Evolutionary conservation across 92 coral and sea anemone species (phyloP).

Genomic region (Phenganax marumi): DNA sequence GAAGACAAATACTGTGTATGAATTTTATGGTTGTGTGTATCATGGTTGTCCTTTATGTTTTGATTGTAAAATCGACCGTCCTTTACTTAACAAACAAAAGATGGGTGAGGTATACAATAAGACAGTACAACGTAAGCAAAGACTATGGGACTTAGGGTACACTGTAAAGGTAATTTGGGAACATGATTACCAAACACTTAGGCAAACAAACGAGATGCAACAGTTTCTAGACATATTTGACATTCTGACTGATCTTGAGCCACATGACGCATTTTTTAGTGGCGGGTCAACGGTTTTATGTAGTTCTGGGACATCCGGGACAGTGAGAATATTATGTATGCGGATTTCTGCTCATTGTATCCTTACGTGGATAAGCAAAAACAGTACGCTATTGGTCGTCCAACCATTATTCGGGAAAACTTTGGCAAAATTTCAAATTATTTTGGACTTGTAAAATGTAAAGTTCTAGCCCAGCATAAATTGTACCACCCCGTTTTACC

Average conservation of each 20-base stretch:
- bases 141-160: conserved; percentile 32
- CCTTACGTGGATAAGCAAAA: conserved; percentile 21
- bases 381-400: conserved; percentile 28
- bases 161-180: conserved; percentile 37
- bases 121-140: conserved; percentile 27
- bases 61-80: conserved; percentile 24
- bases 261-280: conserved; percentile 56
- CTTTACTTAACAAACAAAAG: too few species aligned
- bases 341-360: conserved; percentile 19
- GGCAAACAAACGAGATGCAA: conserved; percentile 33
- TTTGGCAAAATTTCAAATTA: conserved; percentile 31
- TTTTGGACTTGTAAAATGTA: conserved; percentile 49
- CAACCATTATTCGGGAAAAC: conserved; percentile 24
- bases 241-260: conserved; percentile 24
- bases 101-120: too few species aligned
- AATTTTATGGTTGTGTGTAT: conserved; percentile 41
- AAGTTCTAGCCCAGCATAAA: conserved; percentile 20
- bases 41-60: conserved; percentile 32
- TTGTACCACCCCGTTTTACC: conserved; percentile 1
- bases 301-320: background rate
- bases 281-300: conserved; percentile 48
- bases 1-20: conserved; percentile 29
- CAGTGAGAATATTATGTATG: conserved; percentile 29
- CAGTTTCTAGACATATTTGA: conserved; percentile 29
- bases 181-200: conserved; percentile 32